Conservation (phyloP, 2,113 vertebrate species). For the Spea multiplicata region DNA sequence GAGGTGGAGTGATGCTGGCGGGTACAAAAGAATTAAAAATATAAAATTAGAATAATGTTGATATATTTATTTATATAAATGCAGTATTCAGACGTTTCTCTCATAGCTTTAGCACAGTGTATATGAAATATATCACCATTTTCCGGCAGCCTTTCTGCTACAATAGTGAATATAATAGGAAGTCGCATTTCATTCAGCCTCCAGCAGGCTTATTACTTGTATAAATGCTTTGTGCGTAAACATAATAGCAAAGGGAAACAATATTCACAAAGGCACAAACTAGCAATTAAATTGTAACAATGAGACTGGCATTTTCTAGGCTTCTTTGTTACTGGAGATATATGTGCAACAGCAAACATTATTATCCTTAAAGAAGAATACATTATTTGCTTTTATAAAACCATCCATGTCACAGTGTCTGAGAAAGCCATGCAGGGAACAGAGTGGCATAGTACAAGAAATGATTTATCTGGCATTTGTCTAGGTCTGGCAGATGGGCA, state of each 20-base stretch:
- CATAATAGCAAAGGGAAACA: neutral
- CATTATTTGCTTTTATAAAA: neutral
- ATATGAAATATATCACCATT: too few species aligned
- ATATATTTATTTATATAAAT: too few species aligned
- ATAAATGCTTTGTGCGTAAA: neutral
- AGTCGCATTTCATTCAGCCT: neutral
- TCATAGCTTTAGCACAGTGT: too few species aligned
- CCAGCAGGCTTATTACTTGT: neutral
- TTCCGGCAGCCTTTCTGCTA: too few species aligned
- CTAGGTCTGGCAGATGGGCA: too few species aligned
- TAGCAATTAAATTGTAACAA: slow-evolving; percentile 4
- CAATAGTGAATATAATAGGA: too few species aligned
- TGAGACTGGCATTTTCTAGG: neutral
- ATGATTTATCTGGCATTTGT: too few species aligned
- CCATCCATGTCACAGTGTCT: neutral
- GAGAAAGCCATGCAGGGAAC: neutral
- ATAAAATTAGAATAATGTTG: too few species aligned
- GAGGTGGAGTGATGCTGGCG: too few species aligned
- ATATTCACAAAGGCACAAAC: neutral
- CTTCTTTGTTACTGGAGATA: neutral
- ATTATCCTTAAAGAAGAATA: neutral
- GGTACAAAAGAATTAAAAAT: too few species aligned
- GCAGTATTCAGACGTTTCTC: too few species aligned
- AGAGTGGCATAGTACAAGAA: neutral
- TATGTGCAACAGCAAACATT: neutral